phyloP scores from a whole-genome alignment of 2,113 vertebrate species.

The Barbus barbus region DNA sequence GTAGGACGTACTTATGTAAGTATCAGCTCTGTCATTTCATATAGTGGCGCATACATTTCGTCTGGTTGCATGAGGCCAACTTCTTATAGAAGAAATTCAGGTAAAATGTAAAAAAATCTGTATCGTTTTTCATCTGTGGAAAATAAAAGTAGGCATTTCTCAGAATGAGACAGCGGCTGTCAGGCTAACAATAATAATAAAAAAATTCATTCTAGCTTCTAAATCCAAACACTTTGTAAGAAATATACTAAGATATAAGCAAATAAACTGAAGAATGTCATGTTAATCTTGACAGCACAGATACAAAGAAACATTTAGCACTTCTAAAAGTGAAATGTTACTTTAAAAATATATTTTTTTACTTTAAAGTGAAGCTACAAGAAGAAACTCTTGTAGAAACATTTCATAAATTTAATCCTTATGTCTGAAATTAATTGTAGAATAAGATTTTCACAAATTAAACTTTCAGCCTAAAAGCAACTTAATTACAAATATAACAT shows the following conservation, averaged over 20 bases:
- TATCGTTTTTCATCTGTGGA: not conserved
- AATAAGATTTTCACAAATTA: not conserved
- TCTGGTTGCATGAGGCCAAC: not conserved
- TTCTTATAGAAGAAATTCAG: not conserved
- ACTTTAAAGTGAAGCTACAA: not conserved
- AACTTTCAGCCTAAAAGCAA: not conserved
- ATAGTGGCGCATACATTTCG: not conserved
- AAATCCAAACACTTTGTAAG: not conserved
- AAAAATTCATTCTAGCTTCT: not conserved
- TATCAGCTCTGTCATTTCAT: not conserved
- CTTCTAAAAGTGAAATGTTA: not conserved
- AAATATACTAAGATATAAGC: not conserved
- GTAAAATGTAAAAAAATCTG: not conserved
- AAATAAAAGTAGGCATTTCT: not conserved
- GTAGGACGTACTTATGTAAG: constrained; percentile 1
- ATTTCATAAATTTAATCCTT: no score
- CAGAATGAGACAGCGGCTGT: not conserved
- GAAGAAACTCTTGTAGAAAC: no score
- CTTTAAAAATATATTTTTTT: not conserved
- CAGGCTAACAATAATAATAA: not conserved
- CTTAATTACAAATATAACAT: no score
- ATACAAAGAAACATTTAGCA: not conserved
- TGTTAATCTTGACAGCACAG: not conserved
- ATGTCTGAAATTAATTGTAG: no score
- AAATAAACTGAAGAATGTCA: not conserved